These are phyloP conservation scores for Gulo gulo DNA, from an alignment of 2,113 vertebrate genomes.

Conservation along the genomic window DNA sequence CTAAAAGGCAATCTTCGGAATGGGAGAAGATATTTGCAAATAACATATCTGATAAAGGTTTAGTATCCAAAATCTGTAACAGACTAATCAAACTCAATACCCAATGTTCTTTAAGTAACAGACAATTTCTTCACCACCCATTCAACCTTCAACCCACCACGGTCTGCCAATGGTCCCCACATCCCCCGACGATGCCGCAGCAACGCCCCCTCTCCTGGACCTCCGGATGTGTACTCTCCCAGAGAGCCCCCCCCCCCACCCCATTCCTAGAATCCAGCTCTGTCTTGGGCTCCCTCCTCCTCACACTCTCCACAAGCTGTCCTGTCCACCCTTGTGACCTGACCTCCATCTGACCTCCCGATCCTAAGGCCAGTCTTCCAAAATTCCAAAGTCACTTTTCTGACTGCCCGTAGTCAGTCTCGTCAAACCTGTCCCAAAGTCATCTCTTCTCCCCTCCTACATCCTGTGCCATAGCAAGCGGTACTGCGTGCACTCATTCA, in stretches of 20 bases:
- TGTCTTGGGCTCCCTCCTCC: not conserved
- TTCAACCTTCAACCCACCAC: not conserved
- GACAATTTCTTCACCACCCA: not conserved
- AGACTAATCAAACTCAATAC: not conserved
- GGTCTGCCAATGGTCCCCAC: not conserved
- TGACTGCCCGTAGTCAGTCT: not conserved
- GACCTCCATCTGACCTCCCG: not conserved
- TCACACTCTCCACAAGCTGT: not conserved
- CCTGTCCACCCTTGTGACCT: not conserved
- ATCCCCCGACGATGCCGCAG: accelerated
- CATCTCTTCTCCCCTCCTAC: too few relatives aligned
- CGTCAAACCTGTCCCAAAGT: not conserved
- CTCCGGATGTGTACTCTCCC: not conserved
- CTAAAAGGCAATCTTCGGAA: not conserved
- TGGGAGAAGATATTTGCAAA: not conserved
- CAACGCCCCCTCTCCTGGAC: not conserved
- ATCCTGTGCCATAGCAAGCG: not conserved
- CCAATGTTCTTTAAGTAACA: not conserved
- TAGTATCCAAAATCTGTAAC: not conserved
- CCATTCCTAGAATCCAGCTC: not conserved
- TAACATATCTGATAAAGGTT: not conserved
- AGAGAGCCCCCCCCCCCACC: not conserved
- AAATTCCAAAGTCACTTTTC: not conserved
- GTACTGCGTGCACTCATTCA: not conserved
- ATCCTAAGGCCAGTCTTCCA: not conserved